Evolutionary conservation across 2,888 invertebrate genomes (phyloP).

Genomic region (Epiblema foenella): DNA sequence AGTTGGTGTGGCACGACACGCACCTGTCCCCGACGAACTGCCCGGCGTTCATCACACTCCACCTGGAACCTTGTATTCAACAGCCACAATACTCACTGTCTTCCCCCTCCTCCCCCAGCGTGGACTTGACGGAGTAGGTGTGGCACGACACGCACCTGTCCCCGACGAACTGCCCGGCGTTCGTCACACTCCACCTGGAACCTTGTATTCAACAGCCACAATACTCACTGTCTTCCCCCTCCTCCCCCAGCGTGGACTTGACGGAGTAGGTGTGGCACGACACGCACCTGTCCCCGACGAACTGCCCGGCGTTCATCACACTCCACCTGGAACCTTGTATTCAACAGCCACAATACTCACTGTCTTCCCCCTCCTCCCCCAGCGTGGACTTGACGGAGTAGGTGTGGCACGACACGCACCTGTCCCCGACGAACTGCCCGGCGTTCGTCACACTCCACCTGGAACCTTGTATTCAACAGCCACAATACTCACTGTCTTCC

Average conservation of each 20-base stretch:
- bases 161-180: conserved; percentile 68
- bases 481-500: conserved; percentile 74
- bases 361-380: conserved; percentile 82
- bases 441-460: conserved; percentile 76
- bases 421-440: conserved; percentile 71
- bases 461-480: conserved; percentile 77
- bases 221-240: conserved; percentile 80
- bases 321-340: conserved; percentile 86
- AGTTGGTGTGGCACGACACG: conserved; percentile 82
- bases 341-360: conserved; percentile 59
- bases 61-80: conserved; percentile 85
- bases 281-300: conserved; percentile 79
- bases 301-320: conserved; percentile 61
- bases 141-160: conserved; percentile 82
- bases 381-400: conserved; percentile 77
- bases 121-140: conserved; percentile 77
- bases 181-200: conserved; percentile 82
- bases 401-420: conserved; percentile 82
- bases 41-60: conserved; percentile 67
- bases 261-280: conserved; percentile 83
- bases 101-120: conserved; percentile 80
- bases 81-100: conserved; percentile 67
- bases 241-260: conserved; percentile 75
- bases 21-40: conserved; percentile 77
- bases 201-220: conserved; percentile 57